These are phyloP conservation scores for Argyresthia goedartella DNA, from an alignment of 2,888 invertebrate genomes.

Conservation along the genomic window DNA sequence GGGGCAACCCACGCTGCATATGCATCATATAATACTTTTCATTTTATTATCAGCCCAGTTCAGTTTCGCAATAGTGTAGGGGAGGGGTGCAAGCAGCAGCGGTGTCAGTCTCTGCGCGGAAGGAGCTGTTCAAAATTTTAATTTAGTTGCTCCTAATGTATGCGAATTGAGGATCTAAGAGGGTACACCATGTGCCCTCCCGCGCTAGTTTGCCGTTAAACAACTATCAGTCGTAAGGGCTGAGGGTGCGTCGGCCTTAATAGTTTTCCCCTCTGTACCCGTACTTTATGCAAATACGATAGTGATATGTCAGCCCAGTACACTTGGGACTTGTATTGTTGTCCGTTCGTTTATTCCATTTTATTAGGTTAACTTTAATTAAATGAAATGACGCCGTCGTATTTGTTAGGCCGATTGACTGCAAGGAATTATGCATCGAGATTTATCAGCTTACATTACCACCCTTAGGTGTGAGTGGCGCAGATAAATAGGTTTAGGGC, in stretches of 20 bases:
- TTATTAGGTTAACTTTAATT: slow-evolving; percentile 70
- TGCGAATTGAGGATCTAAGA: slow-evolving; percentile 54
- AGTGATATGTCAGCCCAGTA: slow-evolving; percentile 64
- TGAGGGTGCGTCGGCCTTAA: slow-evolving; percentile 56
- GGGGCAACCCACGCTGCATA: slow-evolving; percentile 47
- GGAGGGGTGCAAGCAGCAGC: slow-evolving; percentile 18
- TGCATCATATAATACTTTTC: slow-evolving; percentile 64
- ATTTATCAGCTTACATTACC: slow-evolving; percentile 50
- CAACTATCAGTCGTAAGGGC: slow-evolving; percentile 60
- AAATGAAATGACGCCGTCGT: slow-evolving; percentile 52
- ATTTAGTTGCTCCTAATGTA: slow-evolving; percentile 67
- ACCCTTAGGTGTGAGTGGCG: slow-evolving; percentile 23
- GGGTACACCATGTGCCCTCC: slow-evolving; percentile 30
- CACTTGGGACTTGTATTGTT: slow-evolving; percentile 68
- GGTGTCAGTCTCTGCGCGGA: slow-evolving; percentile 21
- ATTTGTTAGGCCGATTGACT: slow-evolving; percentile 64
- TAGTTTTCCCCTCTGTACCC: slow-evolving; percentile 63
- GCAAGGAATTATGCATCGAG: slow-evolving; percentile 54
- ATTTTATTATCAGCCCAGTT: slow-evolving; percentile 50
- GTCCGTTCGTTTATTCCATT: slow-evolving; percentile 63
- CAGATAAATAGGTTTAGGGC: slow-evolving; percentile 1
- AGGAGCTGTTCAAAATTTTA: slow-evolving; percentile 64
- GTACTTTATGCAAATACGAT: slow-evolving; percentile 69
- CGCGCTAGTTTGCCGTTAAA: slow-evolving; percentile 51
- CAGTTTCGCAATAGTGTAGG: slow-evolving; percentile 26